Evolutionary conservation across 2,113 vertebrate genomes (phyloP), one percentile per base, ranked within the genome.

Genomic region (Pycnonotus jocosus): DNA sequence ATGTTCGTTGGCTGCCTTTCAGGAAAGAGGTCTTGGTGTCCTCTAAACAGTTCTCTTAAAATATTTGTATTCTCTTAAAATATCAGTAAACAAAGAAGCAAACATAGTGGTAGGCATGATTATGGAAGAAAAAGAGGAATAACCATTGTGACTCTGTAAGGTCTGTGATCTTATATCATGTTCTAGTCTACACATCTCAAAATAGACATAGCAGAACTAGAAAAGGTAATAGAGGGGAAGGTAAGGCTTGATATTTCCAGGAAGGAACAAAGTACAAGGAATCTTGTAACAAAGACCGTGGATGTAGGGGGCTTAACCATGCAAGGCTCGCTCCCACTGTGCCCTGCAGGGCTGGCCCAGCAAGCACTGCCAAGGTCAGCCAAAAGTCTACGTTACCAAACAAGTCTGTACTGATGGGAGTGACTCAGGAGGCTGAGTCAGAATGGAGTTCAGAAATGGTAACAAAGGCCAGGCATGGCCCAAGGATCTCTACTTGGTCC

Each of bases 351-450:
- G 28, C 51, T 71, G 51, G 25, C 48, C 47, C 30, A 71, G 16
- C 1, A 0, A 66, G 33, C 10, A 35, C 22, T 37, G 16, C 15
- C 9, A 28, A 0, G 0, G 15, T 38, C 76, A 86, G 27, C 57
- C 53, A 50, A 5, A 80, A 64, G 6, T 25, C 53, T 23, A 2
- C 5, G 3, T 33, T 51, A 47, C 33, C 27, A 47, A 60, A 77
- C 19, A 73, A 40, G 7, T 61, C 66, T 2, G 4, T 64, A 77
- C 16, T 69, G 53, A 65, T 60, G 70, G 44, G 53, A 47, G 47
- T 69, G 40, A 54, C 45, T 47, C 12, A 64, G 54, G 31, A 83
- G 30, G 7, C 1, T 68, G 62, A 86, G 40, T 65, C 47, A 50
- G 35, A 71, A 60, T 51, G 27, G 42, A 40, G 35, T 47, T 70